Base-by-base conservation (phyloP, 2,797 vertebrate genomes). In the Meriones psammophilus region DNA sequence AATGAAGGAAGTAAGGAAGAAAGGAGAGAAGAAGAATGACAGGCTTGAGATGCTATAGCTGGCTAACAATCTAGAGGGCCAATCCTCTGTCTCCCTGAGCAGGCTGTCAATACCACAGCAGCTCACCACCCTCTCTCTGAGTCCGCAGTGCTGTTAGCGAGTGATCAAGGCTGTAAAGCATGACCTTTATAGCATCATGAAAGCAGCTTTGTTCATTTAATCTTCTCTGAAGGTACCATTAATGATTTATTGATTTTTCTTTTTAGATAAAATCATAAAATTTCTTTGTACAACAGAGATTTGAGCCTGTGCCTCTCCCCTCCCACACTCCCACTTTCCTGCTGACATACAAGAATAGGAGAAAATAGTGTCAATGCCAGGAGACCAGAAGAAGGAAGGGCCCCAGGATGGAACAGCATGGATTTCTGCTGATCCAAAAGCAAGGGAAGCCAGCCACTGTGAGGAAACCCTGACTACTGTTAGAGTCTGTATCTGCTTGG, bases 211-310 rank as follows among this genome's bases (percentile, higher is more conserved):
- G 62, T 93, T 92, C 92, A 88, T 73, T 92, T 83, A 71, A 79
- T 93, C 58, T 88, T 96, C 58, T 92, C 76, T 83, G 90, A 95
- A 95, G 50, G 68, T 83, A 69, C 50, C 90, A 83, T 83, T 95
- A 95, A 64, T 76, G 92, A 80, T 95, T 83, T 69, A 93, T 84
- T 93, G 89, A 95, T 91, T 94, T 95, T 92, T 92, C 71, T 60
- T 95, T 96, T 94, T 74, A 96, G 74, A 91, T 93, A 85, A 94
- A 95, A 93, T 89, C 50, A 62, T 94, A 79, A 89, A 89, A 84
- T 68, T 69, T 89, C 84, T 96, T 77, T 54, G 1, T 88, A 91
- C 71, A 69, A 85, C 36, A 58, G 92, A 90, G 13, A 62, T 78
- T 81, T 93, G 74, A 93, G 68, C 33, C 36, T 50, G 1, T 81